Evolutionary conservation across 2,113 vertebrate species (phyloP).

Genomic region (Dicaeum eximium): DNA sequence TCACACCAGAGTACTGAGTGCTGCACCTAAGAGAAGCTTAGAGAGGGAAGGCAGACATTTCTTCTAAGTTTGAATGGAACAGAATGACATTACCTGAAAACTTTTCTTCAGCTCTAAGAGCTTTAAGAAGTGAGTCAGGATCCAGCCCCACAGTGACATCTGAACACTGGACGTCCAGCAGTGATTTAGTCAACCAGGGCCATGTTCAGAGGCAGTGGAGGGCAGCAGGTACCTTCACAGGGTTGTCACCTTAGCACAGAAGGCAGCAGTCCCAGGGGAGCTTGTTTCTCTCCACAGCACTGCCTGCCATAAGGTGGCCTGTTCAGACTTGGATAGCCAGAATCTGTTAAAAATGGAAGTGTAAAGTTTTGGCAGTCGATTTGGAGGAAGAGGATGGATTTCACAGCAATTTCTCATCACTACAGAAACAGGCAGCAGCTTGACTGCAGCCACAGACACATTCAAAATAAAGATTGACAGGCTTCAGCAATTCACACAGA

Average conservation of each 20-base stretch:
- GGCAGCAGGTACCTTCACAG: not conserved
- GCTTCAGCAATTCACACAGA: not conserved
- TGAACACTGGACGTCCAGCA: not conserved
- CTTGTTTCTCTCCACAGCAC: not conserved
- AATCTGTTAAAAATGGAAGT: not conserved
- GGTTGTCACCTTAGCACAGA: not conserved
- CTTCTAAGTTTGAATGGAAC: rapidly evolving
- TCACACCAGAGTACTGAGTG: not conserved
- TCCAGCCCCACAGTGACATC: rapidly evolving
- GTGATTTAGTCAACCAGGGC: not conserved
- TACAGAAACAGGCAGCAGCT: rapidly evolving
- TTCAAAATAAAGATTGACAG: not conserved
- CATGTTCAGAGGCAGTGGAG: not conserved
- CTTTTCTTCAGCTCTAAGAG: not conserved
- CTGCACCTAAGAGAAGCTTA: not conserved
- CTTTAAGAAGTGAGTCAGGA: not conserved
- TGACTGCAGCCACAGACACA: not conserved
- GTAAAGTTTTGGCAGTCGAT: not conserved
- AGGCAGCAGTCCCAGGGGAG: not conserved
- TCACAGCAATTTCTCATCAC: not conserved
- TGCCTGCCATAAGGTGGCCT: not conserved
- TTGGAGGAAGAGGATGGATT: not conserved
- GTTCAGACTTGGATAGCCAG: not conserved
- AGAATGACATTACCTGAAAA: not conserved
- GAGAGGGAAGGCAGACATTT: not conserved